Percentiles rank a stretch among this genome's conserved stretches.
Conservation (phyloP, 2,113 vertebrate species). For the Centrocercus urophasianus region DNA sequence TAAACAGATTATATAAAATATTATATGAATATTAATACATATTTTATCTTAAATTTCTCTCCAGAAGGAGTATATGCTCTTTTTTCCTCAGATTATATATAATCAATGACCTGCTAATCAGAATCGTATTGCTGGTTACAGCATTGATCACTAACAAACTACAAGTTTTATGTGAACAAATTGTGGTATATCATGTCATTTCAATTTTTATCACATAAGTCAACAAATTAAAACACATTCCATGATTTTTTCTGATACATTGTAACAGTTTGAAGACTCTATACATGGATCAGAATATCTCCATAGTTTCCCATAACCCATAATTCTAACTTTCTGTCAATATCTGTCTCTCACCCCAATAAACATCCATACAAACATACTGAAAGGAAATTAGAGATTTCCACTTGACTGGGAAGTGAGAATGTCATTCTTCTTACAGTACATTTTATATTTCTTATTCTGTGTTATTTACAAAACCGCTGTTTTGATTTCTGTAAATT, state of each 20-base stretch:
- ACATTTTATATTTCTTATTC: background rate
- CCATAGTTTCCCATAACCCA: background rate
- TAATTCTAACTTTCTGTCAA: background rate
- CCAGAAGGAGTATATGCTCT: background rate
- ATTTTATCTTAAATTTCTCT: background rate
- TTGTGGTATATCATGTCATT: background rate
- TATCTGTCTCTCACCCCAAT: background rate
- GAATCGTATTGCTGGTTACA: background rate
- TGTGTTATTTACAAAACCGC: background rate
- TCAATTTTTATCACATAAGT: background rate
- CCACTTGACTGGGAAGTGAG: background rate
- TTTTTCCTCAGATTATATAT: background rate
- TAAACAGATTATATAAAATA: background rate
- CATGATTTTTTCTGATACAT: background rate
- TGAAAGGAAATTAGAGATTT: background rate
- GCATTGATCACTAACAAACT: background rate
- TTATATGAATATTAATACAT: background rate
- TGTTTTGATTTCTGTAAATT: background rate
- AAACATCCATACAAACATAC: background rate
- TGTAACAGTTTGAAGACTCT: background rate
- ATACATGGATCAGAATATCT: background rate
- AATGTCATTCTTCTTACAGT: background rate
- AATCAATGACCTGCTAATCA: background rate
- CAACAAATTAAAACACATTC: background rate
- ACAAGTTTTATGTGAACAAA: background rate